Evolutionary conservation across 1,140 invertebrate species (phyloP).

Genomic region (Sitobion miscanthi): DNA sequence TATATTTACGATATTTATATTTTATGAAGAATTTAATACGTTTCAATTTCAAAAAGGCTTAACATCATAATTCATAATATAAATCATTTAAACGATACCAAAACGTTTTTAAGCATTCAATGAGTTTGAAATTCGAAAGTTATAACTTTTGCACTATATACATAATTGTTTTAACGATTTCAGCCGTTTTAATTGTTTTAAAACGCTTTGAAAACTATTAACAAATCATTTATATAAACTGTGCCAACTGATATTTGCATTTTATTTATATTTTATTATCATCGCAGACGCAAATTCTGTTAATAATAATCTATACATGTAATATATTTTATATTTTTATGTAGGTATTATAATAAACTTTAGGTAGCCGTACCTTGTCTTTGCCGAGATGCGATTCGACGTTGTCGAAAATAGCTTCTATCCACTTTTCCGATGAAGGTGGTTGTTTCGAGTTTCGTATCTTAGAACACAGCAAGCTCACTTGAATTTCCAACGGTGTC

Average conservation of each 20-base stretch:
- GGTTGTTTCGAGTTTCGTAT: conserved; percentile 21
- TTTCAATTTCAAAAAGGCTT: background rate
- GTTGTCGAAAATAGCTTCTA: conserved; percentile 28
- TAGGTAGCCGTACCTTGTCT: background rate
- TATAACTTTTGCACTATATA: background rate
- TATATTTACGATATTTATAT: background rate
- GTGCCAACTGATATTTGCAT: background rate
- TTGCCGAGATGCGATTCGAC: conserved; percentile 10
- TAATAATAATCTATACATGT: background rate
- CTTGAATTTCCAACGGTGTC: conserved; percentile 31
- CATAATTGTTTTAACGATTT: background rate
- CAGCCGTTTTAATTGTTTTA: background rate
- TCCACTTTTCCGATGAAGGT: background rate
- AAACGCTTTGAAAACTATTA: background rate
- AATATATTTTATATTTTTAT: background rate
- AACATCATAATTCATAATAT: no score
- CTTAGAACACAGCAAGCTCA: background rate
- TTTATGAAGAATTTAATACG: background rate
- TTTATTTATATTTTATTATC: background rate
- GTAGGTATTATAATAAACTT: background rate
- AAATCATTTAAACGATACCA: no score
- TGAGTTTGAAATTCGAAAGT: background rate
- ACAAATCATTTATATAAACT: background rate
- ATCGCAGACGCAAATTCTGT: background rate
- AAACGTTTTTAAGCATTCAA: no score